These are phyloP conservation scores for Xenopus borealis DNA, from an alignment of 2,113 vertebrate genomes.

Conservation along the genomic window DNA sequence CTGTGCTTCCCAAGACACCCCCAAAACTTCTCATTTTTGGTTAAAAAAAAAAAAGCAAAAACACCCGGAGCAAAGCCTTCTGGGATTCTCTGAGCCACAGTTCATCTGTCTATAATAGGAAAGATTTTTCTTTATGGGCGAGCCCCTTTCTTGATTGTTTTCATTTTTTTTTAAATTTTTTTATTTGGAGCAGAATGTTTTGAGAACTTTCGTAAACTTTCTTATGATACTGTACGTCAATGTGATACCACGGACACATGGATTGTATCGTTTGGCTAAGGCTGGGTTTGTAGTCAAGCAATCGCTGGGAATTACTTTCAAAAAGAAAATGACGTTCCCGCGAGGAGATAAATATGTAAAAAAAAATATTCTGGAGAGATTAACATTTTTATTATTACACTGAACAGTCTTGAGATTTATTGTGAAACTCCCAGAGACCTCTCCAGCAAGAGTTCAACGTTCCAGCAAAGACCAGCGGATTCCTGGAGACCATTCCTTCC, in stretches of 20 bases:
- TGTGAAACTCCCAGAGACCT: constrained; percentile 11
- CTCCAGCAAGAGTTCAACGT: neutral
- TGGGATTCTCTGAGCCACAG: constrained; percentile 33
- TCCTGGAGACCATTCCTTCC: neutral
- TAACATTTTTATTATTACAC: constrained; percentile 32
- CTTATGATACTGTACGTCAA: no score
- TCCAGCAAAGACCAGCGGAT: no score
- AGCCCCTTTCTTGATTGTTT: no score
- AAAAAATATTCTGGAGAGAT: neutral
- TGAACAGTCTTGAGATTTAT: constrained; percentile 7
- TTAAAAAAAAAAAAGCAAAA: neutral
- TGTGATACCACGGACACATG: no score
- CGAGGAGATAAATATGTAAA: no score
- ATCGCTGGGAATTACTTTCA: no score
- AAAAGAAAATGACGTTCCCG: no score
- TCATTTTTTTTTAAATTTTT: no score
- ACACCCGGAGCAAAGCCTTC: neutral
- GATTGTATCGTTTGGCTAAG: no score
- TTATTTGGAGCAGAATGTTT: no score
- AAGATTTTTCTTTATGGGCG: neutral
- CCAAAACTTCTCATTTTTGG: neutral
- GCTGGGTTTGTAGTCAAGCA: no score
- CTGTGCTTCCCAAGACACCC: constrained; percentile 16
- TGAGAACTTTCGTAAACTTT: no score
- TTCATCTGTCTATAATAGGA: constrained; percentile 5